Conservation (phyloP, 2,113 vertebrate species). For the Psammodynastes pulverulentus region DNA sequence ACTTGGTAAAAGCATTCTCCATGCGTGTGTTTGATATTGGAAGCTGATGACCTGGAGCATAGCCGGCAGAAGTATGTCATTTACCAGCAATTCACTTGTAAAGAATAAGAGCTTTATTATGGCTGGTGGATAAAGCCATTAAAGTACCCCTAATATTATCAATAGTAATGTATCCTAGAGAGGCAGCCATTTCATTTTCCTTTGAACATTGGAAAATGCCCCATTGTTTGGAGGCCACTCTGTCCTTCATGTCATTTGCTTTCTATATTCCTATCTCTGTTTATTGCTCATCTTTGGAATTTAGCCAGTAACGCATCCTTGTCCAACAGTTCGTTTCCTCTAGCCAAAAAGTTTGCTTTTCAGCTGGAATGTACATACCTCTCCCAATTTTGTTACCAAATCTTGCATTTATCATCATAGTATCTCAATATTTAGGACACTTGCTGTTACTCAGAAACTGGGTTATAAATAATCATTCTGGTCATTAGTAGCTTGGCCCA, state of each 20-base stretch:
- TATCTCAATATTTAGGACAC: background rate
- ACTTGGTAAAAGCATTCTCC: background rate
- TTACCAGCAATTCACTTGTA: background rate
- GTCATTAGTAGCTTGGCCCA: background rate
- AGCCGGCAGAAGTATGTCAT: background rate
- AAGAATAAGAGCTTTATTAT: background rate
- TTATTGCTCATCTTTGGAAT: background rate
- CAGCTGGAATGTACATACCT: background rate
- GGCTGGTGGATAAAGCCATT: background rate
- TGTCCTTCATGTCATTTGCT: background rate
- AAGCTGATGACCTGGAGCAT: background rate
- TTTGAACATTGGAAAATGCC: background rate
- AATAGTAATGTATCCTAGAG: background rate
- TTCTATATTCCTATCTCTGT: background rate
- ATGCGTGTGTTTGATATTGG: background rate
- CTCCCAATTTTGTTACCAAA: background rate
- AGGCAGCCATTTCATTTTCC: background rate
- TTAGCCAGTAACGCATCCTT: background rate
- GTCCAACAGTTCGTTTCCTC: background rate
- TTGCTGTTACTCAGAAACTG: background rate
- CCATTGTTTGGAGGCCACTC: background rate
- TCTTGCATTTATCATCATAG: background rate
- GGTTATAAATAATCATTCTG: background rate
- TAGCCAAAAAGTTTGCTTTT: background rate
- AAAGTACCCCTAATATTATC: too few species aligned